phyloP scores from a whole-genome alignment of 1,140 invertebrate species.

The Fopius arisanus region DNA sequence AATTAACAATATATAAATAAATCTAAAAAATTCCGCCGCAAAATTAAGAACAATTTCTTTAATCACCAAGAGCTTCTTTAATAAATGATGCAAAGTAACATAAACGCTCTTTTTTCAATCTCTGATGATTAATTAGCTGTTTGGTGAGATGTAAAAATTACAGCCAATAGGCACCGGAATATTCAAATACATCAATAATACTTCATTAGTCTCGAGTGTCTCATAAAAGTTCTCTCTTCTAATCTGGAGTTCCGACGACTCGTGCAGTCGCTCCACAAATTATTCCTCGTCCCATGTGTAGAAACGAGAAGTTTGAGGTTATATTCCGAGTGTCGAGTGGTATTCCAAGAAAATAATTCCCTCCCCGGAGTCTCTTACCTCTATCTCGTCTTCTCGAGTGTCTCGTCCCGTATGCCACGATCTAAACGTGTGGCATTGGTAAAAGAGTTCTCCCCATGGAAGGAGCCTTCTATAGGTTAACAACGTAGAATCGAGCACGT shows the following conservation, averaged over 20 bases:
- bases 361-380: slow-evolving; percentile 40
- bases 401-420: slow-evolving; percentile 57
- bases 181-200: no score
- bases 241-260: slow-evolving; percentile 27
- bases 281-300: slow-evolving; percentile 49
- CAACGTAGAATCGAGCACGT: slow-evolving; percentile 17
- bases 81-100: no score
- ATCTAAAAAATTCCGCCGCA: no score
- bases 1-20: no score
- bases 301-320: neutral
- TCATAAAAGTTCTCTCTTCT: no score
- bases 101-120: no score
- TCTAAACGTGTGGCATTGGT: slow-evolving; percentile 35
- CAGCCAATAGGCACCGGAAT: no score
- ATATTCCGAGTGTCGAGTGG: neutral
- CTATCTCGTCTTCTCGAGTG: slow-evolving; percentile 32
- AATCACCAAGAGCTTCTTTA: no score
- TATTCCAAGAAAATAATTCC: slow-evolving; percentile 49
- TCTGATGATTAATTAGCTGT: no score
- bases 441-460: neutral
- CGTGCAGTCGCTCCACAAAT: slow-evolving; percentile 58
- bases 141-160: no score
- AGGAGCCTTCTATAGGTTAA: neutral
- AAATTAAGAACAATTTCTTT: no score
- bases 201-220: no score